Conservation (phyloP, 2,797 vertebrate genomes). For the Sphenopsis melanotis region DNA sequence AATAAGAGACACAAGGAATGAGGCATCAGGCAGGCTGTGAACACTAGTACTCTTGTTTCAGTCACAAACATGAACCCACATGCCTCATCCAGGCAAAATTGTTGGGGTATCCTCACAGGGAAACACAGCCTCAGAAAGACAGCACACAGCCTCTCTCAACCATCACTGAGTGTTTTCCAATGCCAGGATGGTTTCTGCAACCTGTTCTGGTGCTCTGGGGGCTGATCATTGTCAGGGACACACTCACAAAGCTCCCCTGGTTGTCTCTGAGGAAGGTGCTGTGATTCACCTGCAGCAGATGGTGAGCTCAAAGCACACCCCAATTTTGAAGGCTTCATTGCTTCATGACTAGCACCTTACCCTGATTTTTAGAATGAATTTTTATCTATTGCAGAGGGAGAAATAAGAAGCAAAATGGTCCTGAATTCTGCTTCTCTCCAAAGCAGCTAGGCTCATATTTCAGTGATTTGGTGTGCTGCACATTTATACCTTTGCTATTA, state of each 20-base stretch:
- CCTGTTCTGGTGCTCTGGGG: not conserved
- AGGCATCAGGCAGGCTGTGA: not conserved
- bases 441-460: not conserved
- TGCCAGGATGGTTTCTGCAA: not conserved
- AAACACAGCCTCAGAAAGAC: not conserved
- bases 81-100: not conserved
- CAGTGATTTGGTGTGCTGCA: not conserved
- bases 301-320: not conserved
- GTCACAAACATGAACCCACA: not conserved
- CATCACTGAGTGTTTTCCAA: not conserved
- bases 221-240: not conserved
- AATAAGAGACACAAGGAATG: not conserved
- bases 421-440: not conserved
- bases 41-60: not conserved
- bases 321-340: not conserved
- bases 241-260: rapidly evolving
- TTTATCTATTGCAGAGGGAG: not conserved
- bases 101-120: not conserved
- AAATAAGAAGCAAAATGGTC: not conserved
- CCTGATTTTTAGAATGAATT: not conserved
- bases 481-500: not conserved
- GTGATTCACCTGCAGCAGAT: not conserved
- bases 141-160: not conserved
- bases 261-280: not conserved
- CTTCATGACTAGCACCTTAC: not conserved